Evolutionary conservation across 2,797 vertebrate species (phyloP).

Genomic region (Tarsius wallacei): DNA sequence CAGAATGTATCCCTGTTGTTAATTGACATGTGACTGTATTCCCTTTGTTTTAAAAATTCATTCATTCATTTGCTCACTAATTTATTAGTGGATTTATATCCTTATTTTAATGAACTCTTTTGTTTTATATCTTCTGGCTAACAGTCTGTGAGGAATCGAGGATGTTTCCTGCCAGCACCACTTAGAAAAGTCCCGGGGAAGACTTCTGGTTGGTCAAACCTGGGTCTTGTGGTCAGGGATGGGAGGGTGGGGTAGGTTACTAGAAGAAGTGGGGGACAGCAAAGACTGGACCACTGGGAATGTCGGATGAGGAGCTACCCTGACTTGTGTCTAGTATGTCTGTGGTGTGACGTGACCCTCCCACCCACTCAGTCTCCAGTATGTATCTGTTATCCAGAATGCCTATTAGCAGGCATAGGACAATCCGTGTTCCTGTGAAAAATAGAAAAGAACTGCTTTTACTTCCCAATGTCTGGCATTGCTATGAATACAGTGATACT

Average conservation of each 20-base stretch:
- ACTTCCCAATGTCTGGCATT: neutral
- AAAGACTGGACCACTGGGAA: no score
- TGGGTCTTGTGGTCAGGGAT: neutral
- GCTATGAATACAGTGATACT: neutral
- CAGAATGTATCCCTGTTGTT: neutral
- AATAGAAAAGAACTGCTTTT: neutral
- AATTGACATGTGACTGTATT: neutral
- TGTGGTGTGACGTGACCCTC: neutral
- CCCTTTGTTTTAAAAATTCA: neutral
- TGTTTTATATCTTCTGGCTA: neutral
- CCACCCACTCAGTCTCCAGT: neutral
- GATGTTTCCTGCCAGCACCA: neutral
- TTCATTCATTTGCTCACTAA: neutral
- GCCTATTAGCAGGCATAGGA: neutral
- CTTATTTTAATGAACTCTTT: neutral
- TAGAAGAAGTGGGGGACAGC: neutral
- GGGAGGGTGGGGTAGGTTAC: neutral
- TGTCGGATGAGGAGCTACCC: neutral
- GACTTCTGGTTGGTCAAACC: neutral
- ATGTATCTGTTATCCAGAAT: neutral
- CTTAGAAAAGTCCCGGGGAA: neutral
- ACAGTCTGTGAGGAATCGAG: neutral
- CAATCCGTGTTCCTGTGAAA: neutral
- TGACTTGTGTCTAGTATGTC: neutral
- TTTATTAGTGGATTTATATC: neutral